These are phyloP conservation scores for Bursaphelenchus okinawaensis DNA, from an alignment of 2,888 invertebrate genomes.

Conservation along the genomic window DNA sequence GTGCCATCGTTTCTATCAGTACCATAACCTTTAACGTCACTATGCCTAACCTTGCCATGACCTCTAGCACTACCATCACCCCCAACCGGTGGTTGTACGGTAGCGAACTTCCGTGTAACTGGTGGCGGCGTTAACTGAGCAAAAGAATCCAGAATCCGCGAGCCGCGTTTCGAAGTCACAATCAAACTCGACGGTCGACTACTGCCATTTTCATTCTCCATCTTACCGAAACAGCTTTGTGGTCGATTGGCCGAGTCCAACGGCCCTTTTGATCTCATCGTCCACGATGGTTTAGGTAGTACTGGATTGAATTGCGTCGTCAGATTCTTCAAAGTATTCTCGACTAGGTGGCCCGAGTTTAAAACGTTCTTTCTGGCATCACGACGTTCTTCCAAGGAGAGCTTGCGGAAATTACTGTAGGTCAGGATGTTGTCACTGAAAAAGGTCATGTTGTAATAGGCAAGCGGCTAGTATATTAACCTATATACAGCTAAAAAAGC, in stretches of 20 bases:
- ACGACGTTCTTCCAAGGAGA: slow-evolving; percentile 9
- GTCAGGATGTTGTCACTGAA: slow-evolving; percentile 2
- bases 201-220: neutral
- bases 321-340: slow-evolving; percentile 6
- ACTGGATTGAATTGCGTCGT: neutral
- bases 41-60: too few species aligned
- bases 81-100: neutral
- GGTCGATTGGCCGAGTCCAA: slow-evolving; percentile 2
- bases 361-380: neutral
- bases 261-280: neutral
- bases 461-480: too few species aligned
- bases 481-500: too few species aligned
- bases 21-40: too few species aligned
- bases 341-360: slow-evolving; percentile 1
- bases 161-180: neutral
- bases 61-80: too few species aligned
- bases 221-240: slow-evolving; percentile 1
- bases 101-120: slow-evolving; percentile 2
- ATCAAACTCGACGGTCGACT: slow-evolving; percentile 7
- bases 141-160: slow-evolving; percentile 8
- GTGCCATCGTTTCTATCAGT: too few species aligned
- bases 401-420: slow-evolving; percentile 10
- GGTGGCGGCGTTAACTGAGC: slow-evolving; percentile 9
- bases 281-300: neutral
- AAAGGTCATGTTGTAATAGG: too few species aligned